These are phyloP conservation scores for Cinclus mexicanus DNA, from an alignment of 2,113 vertebrate genomes.

Conservation along the genomic window DNA sequence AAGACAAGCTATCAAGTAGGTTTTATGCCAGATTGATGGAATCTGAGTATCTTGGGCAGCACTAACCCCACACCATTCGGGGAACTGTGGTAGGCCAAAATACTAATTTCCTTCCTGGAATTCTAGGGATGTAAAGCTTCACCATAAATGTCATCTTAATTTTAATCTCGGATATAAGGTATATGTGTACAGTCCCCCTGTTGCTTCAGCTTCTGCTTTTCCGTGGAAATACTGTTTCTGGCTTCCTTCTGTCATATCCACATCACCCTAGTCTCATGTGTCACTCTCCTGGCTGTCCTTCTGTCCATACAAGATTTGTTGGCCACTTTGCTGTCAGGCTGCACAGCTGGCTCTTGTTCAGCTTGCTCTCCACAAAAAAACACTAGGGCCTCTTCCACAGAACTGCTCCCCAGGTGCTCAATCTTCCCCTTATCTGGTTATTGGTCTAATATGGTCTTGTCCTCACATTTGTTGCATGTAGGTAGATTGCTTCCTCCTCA, in stretches of 20 bases:
- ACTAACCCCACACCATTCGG: neutral
- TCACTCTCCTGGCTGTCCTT: neutral
- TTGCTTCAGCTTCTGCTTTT: neutral
- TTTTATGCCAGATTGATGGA: neutral
- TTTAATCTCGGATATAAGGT: neutral
- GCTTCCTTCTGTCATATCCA: neutral
- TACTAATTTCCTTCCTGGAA: neutral
- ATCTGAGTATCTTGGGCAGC: neutral
- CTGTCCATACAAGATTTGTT: neutral
- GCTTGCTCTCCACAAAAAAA: neutral
- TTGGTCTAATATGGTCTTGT: accelerated
- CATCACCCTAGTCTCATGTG: accelerated
- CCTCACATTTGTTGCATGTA: accelerated
- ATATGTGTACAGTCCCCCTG: neutral
- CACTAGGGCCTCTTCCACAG: neutral
- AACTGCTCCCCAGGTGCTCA: neutral
- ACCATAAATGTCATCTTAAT: neutral
- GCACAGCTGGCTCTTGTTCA: neutral
- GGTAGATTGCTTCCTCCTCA: neutral
- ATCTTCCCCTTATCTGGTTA: neutral
- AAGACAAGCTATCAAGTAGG: neutral
- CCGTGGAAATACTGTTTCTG: neutral
- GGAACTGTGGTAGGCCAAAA: neutral
- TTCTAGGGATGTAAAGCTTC: neutral
- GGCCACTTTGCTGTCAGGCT: neutral